Base-by-base conservation (phyloP, 2,797 vertebrate species). In the Megaceryle alcyon region DNA sequence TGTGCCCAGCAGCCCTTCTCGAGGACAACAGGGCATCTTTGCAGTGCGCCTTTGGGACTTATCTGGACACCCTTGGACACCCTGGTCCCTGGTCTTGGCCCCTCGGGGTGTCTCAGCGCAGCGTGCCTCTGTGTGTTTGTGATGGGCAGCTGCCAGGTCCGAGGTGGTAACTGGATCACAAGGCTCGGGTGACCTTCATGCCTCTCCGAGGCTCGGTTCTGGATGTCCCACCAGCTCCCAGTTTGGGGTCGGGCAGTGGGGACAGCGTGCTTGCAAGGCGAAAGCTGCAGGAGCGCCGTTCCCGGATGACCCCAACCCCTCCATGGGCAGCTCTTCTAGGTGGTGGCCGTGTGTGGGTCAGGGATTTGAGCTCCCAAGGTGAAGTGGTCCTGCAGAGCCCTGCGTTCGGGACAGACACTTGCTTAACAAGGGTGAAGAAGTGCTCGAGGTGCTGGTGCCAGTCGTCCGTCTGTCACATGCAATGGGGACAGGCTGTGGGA, bases 141-240 rank as follows among this genome's bases (percentile, higher is more conserved):
- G 1, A 37, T 9, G 9, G 3, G 92, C 92, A 89, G 91, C 86
- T 73, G 94, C 66, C 66, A 6, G 46, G 86, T 54, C 69, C 17
- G 1, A 39, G 68, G 75, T 26, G 41, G 94, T 94, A 94, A 96
- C 82, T 11, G 69, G 88, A 96, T 94, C 86, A 0, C n/a, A 1
- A 88, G 22, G 77, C 88, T 90, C 7, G 49, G 70, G 94, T 94
- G 91, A 94, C 95, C 91, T 96, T 92, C 9, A 9, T 2, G 9
- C 94, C 86, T 94, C 51, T 25, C 44, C 2, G 2, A 41, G 71
- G 71, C 84, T 63, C 28, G 2, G 49, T 9, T 82, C 79, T 77
- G 78, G 64, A 54, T 82, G 79, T 53, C 64, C 53, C 88, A 37
- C 22, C 5, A 3, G 39, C 44, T 39, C 84, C 76, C n/a, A 7